These are phyloP conservation scores for Lampris megalopsis DNA, from an alignment of 2,113 vertebrate species.

Conservation along the genomic window DNA sequence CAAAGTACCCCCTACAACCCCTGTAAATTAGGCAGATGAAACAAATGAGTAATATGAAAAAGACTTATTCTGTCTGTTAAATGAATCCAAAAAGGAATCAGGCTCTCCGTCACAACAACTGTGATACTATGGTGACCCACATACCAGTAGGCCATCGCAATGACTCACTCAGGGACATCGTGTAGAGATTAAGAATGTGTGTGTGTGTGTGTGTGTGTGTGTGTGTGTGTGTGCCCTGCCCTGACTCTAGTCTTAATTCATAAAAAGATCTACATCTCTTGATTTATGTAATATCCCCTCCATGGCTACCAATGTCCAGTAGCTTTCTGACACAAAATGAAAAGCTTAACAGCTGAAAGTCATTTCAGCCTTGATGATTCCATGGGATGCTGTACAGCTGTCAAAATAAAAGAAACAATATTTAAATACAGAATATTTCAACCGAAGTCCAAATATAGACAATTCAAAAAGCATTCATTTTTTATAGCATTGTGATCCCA, in stretches of 20 bases:
- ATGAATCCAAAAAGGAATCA: neutral
- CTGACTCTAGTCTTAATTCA: constrained; percentile 11
- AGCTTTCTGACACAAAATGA: neutral
- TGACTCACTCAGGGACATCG: constrained; percentile 61
- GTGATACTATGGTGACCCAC: constrained; percentile 51
- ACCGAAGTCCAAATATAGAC: neutral
- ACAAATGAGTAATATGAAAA: constrained; percentile 1
- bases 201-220: constrained; percentile 2
- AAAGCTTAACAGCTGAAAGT: neutral
- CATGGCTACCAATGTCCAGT: neutral
- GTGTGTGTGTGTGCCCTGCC: neutral
- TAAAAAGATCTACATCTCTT: neutral
- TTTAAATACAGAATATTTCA: neutral
- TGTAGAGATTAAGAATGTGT: constrained; percentile 41
- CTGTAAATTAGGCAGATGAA: neutral
- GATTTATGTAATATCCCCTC: neutral
- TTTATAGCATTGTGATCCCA: no score
- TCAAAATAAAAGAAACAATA: neutral
- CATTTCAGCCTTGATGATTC: neutral
- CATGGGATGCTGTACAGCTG: neutral
- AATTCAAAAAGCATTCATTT: no score
- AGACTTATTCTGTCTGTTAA: neutral
- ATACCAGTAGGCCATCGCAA: constrained; percentile 36
- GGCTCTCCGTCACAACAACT: constrained; percentile 19
- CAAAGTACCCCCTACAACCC: neutral